These are phyloP conservation scores for Alosa alosa DNA, from an alignment of 2,113 vertebrate genomes.

Conservation along the genomic window DNA sequence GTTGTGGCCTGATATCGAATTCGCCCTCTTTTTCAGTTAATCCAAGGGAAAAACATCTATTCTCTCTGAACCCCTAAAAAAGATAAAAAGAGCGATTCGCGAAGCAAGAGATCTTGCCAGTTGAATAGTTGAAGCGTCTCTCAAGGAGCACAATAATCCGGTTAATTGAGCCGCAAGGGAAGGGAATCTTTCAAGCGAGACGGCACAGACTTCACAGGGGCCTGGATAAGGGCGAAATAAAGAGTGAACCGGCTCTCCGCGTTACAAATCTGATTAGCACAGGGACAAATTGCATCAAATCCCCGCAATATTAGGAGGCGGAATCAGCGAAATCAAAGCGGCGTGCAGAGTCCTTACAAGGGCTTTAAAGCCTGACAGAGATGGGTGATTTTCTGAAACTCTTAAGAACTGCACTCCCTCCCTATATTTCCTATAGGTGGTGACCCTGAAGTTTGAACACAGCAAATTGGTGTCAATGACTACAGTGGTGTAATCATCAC, in stretches of 20 bases:
- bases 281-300: constrained; percentile 75
- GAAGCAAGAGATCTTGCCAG: constrained; percentile 58
- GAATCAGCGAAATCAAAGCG: constrained; percentile 65
- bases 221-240: constrained; percentile 65
- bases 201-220: constrained; percentile 65
- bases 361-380: constrained; percentile 45
- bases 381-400: constrained; percentile 49
- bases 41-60: constrained; percentile 23
- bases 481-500: not conserved
- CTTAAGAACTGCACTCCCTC: not conserved
- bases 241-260: constrained; percentile 56
- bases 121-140: constrained; percentile 80
- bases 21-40: constrained; percentile 6
- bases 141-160: constrained; percentile 91
- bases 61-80: constrained; percentile 20
- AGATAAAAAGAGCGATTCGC: constrained; percentile 32
- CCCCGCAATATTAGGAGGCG: constrained; percentile 59
- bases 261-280: constrained; percentile 74
- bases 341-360: constrained; percentile 45
- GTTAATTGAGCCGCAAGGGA: constrained; percentile 97
- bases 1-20: constrained; percentile 46
- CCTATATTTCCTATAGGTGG: not conserved
- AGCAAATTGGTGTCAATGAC: not conserved
- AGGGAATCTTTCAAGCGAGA: constrained; percentile 76
- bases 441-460: not conserved